Evolutionary conservation across 1,140 invertebrate species (phyloP), one percentile per base, ranked within the genome.

Genomic region (Bombus breviceps): DNA sequence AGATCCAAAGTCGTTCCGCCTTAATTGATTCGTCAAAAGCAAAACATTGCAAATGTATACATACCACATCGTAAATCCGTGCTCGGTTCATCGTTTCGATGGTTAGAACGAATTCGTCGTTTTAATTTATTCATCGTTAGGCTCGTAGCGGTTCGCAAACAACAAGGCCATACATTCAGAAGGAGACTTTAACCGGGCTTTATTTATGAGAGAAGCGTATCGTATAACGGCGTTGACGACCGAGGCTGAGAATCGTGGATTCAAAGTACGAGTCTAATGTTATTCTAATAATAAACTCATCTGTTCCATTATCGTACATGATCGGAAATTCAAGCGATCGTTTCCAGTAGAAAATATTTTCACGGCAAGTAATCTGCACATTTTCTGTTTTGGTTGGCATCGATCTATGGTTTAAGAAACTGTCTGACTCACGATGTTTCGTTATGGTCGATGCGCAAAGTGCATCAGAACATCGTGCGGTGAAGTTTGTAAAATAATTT

Each of bases 241-340:
- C 5, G 12, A 32, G 10, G 47, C 28, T n/a, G 34, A 79, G 43
- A 79, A 41, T 59, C 32, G 32, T 3, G 1, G 39, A 78, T 62
- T 84, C 66, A 71, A 84, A 79, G 76, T 84, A 22, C 66, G 68
- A 0, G 13, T 32, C 47, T 32, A 15, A 64, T n/a, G n/a, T 64
- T 32, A 32, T n/a, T 64, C 2, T 15, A 64, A 32, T 64, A 32
- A 32, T 6, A 2, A 15, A 8, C n/a, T 68, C 41, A 1, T 69
- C 0, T 18, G 18, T 41, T 68, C 25, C 4, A 22, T 66, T 18
- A 66, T 34, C 43, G 53, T 43, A 22, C 71, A 62, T 37, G 39
- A 39, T 62, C 28, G 8, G n/a, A 39, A 3, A 59, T 8, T 34
- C 39, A 12, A 37, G 41, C 32, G 28, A 78, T 64, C 10, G 15